Conservation (phyloP, 2,797 vertebrate species). For the Gephyroberyx darwinii region DNA sequence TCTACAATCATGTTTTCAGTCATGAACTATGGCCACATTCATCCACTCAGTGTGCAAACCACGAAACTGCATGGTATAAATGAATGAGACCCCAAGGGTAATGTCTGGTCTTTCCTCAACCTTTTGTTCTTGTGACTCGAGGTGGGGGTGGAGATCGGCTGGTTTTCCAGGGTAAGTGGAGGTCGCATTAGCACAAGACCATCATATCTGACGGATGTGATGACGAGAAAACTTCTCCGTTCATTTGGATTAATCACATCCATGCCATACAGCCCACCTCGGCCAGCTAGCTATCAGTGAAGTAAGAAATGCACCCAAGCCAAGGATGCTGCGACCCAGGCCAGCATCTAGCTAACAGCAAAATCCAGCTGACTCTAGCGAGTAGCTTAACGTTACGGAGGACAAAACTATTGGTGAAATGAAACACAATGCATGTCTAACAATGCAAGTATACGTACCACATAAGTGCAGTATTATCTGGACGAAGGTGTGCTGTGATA, state of each 20-base stretch:
- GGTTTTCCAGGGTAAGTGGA: not conserved
- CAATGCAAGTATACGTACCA: constrained; percentile 63
- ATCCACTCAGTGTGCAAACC: constrained; percentile 15
- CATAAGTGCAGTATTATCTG: constrained; percentile 20
- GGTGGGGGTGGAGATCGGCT: not conserved
- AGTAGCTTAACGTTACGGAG: constrained; percentile 24
- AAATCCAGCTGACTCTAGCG: constrained; percentile 45
- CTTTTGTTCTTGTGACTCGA: constrained; percentile 39
- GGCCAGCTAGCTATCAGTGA: not conserved
- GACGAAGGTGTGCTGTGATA: not conserved
- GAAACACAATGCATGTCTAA: not conserved
- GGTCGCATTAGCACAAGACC: not conserved
- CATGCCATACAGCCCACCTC: not conserved
- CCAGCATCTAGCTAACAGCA: constrained; percentile 51
- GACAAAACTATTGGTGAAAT: no score
- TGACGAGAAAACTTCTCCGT: no score
- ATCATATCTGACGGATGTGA: not conserved
- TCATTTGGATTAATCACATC: not conserved
- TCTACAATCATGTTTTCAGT: constrained; percentile 12
- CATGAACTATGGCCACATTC: constrained; percentile 44
- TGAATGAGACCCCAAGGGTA: not conserved
- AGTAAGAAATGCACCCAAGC: constrained; percentile 5
- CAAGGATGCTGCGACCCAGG: constrained; percentile 60
- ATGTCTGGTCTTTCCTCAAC: constrained; percentile 25
- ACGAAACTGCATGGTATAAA: not conserved